A percentile compares a stretch with the other conserved stretches of the same genome.
These are phyloP conservation scores for Malurus splendens DNA, from an alignment of 2,797 vertebrate species.

Conservation along the genomic window DNA sequence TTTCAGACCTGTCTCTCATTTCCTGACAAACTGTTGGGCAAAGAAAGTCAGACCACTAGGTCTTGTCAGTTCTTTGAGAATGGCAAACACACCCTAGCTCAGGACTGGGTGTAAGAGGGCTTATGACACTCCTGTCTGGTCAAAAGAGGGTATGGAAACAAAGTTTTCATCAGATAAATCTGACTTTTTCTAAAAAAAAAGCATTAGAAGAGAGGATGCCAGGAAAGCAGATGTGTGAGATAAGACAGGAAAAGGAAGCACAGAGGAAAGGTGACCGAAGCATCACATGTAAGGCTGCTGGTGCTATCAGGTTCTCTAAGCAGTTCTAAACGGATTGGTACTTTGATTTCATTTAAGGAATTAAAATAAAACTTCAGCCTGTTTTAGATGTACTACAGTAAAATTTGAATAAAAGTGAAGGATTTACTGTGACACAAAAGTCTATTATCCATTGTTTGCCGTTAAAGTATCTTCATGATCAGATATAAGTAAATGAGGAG, in stretches of 20 bases:
- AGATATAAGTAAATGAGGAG: background rate
- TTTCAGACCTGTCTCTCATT: background rate
- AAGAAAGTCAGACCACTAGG: background rate
- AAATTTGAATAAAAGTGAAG: background rate
- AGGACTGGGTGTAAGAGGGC: too few relatives aligned
- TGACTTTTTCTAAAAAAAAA: background rate
- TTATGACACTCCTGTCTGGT: background rate
- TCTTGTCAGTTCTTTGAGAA: background rate
- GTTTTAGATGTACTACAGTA: background rate
- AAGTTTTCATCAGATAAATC: background rate
- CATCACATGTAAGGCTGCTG: background rate
- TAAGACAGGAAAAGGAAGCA: background rate
- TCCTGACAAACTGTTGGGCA: background rate
- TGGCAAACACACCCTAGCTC: background rate
- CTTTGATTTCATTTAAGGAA: background rate
- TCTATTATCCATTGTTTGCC: background rate
- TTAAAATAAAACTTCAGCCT: background rate
- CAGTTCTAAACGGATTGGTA: background rate
- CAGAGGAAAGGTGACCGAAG: accelerated
- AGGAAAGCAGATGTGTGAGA: background rate
- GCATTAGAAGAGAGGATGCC: background rate
- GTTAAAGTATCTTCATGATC: background rate
- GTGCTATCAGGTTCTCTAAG: background rate
- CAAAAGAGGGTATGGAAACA: background rate
- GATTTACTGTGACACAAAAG: background rate